Conservation (phyloP, 1,140 invertebrate genomes). For the Eriocheir sinensis region DNA sequence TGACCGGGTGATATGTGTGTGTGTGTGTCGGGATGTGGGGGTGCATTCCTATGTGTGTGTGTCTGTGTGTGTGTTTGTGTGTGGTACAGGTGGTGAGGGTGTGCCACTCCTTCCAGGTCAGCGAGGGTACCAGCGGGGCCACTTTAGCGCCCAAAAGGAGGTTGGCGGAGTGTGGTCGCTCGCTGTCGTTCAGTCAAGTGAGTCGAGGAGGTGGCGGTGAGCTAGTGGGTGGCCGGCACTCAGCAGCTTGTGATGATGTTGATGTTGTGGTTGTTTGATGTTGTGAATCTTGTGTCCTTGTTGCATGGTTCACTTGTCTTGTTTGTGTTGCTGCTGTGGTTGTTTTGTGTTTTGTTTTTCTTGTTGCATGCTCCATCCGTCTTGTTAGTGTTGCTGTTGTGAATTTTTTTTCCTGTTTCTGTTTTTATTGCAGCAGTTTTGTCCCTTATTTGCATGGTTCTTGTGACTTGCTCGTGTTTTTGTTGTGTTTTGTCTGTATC, state of each 20-base stretch:
- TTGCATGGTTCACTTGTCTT: no score
- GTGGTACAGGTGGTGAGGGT: conserved; percentile 34
- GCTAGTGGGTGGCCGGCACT: neutral
- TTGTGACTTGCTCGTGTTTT: no score
- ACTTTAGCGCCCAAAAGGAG: conserved; percentile 48
- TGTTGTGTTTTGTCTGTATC: neutral
- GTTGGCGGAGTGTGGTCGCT: conserved; percentile 47
- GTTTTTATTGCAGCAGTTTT: no score
- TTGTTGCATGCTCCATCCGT: no score
- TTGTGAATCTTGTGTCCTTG: neutral
- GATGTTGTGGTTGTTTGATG: neutral
- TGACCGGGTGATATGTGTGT: neutral
- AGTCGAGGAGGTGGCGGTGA: neutral
- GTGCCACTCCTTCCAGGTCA: conserved; percentile 56
- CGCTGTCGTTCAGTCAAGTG: conserved; percentile 61
- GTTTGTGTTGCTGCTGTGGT: no score
- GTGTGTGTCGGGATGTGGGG: neutral
- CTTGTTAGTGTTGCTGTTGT: no score
- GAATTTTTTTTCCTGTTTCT: no score
- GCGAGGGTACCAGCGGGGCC: neutral
- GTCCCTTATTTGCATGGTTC: no score
- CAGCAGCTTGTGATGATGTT: neutral
- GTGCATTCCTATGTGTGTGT: neutral
- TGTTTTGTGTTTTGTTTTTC: neutral
- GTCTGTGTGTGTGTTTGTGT: conserved; percentile 28